These are phyloP conservation scores for Chloebia gouldiae DNA, from an alignment of 2,113 vertebrate species.

Conservation along the genomic window DNA sequence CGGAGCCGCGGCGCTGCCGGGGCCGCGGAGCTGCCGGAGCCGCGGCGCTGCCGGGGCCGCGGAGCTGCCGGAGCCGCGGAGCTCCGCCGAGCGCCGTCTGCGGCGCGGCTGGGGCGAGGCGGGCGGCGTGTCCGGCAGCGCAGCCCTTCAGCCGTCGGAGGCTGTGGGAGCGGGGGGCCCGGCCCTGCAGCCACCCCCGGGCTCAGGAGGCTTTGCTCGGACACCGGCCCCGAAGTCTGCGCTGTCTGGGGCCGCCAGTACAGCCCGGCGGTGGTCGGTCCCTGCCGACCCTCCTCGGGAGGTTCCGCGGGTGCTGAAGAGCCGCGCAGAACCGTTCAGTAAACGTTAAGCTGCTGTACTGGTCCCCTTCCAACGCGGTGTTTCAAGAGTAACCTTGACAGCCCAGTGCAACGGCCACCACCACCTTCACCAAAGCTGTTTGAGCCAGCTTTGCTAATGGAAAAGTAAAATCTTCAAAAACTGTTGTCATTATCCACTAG, in stretches of 20 bases:
- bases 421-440: too few species aligned
- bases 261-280: not conserved
- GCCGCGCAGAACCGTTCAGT: not conserved
- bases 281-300: not conserved
- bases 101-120: not conserved
- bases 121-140: not conserved
- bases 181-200: not conserved
- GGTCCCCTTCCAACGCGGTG: rapidly evolving
- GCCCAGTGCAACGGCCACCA: not conserved
- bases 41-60: too few species aligned
- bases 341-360: rapidly evolving
- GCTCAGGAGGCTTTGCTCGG: not conserved
- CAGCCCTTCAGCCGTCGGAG: not conserved
- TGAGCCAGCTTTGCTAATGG: not conserved
- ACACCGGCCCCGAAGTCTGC: not conserved
- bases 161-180: not conserved
- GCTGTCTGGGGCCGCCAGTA: not conserved
- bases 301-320: not conserved
- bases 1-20: not conserved
- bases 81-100: not conserved
- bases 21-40: too few species aligned
- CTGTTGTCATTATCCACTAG: not conserved
- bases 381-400: not conserved
- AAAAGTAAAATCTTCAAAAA: not conserved
- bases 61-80: not conserved